Evolutionary conservation across 2,113 vertebrate species (phyloP), one percentile per base, ranked within the genome.

Genomic region (Tenebrosternarchus preto): DNA sequence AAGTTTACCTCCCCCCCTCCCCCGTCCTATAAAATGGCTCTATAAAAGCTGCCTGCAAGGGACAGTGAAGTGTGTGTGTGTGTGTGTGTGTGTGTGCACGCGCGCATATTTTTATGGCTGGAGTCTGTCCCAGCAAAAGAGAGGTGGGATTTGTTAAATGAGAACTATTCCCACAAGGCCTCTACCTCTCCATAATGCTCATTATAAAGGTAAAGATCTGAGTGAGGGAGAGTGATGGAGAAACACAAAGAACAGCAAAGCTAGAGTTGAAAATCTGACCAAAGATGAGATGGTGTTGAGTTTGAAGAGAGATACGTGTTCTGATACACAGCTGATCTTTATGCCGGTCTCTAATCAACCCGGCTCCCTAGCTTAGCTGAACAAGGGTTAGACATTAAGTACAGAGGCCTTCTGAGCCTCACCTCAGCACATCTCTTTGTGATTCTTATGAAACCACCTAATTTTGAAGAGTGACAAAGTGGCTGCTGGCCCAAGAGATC

Each of bases 191-290:
- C 84, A 87, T 5, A 86, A 85, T 82, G 86, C 76, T 80, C 84
- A 86, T 89, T 87, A 88, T 91, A 87, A 90, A 91, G 88, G 84
- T 85, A 88, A 88, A 72, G 86, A 86, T 90, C 88, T 90, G 86
- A 90, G 86, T 83, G 82, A 86, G 6, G 1, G 68, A 53, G 15
- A 36, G 78, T 8, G 53, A 61, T 31, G n/a, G 20, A 31, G 11
- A 70, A n/a, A 53, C 22, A 70, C 20, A 55, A 31, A 73, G 31
- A 16, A 63, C 73, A 63, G 60, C 16, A 57, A 55, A 70, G 19
- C 39, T 55, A 71, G 11, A 39, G 36, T 74, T 43, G n/a, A 50
- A 25, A 43, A 70, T 36, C 55, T 33, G 89, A 43, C 72, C 61
- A 57, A 70, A 73, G 46, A 59, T 9, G 8, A 69, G 87, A 85